Base-by-base conservation (phyloP, 2,888 invertebrate genomes). In the Eupithecia pulchellata region DNA sequence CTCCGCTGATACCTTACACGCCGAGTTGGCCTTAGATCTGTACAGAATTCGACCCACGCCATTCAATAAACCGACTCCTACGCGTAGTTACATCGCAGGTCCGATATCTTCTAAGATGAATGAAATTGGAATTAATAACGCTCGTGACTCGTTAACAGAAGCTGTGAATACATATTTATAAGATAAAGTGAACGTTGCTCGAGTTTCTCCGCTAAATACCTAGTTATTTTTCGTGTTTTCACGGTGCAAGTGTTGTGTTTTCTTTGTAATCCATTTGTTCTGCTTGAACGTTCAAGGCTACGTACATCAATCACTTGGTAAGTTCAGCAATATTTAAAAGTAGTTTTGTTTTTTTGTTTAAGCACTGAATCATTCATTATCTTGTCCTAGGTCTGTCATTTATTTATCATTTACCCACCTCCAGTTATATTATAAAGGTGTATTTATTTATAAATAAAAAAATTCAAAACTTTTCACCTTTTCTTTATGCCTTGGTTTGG, bases 11-110 rank as follows among this genome's bases (percentile, higher is more conserved):
- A 85, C 78, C 74, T 77, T 82, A 82, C 80, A 78, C 85, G 86
- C 78, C 81, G 81, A 85, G 79, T 81, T 91, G 92, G 91, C 92
- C 93, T 92, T 91, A 88, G 77, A 78, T 89, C 71, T 84, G 84
- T 85, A 82, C 86, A 89, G 86, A 85, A 87, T 85, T 86, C 92
- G 84, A 83, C 93, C 93, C 89, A 94, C 93, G 92, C 92, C 77
- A 83, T 76, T 78, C 86, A 90, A 86, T 93, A 91, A 89, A 89
- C 75, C 80, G 81, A 89, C 91, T 89, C 93, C 93, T 94, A 94
- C 93, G 89, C 91, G 82, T 76, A 82, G 42, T 79, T 79, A 67
- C 75, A 68, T 69, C 64, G 86, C 81, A 87, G 81, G 87, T 87
- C 85, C 83, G 83, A 82, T 77, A 82, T 85, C 82, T 78, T 81